Evolutionary conservation across 2,888 invertebrate genomes (phyloP).

Genomic region (Volucella zonaria): DNA sequence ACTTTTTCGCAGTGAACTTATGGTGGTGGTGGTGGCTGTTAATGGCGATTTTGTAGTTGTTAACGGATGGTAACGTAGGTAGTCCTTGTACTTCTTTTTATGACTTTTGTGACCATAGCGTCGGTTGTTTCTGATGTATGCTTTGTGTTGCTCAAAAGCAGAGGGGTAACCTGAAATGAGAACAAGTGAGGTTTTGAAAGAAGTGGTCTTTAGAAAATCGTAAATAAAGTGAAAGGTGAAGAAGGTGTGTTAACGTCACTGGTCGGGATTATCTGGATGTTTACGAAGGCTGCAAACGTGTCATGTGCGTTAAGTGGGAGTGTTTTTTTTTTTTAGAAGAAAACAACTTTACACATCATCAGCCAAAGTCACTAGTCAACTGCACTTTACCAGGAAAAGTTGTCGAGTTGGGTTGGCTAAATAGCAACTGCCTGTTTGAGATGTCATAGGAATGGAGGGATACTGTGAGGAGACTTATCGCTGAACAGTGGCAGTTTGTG

Average conservation of each 20-base stretch:
- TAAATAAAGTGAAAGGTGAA: constrained; percentile 25
- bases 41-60: constrained; percentile 63
- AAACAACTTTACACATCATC: no score
- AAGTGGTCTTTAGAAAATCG: constrained; percentile 10
- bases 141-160: constrained; percentile 80
- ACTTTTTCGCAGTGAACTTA: constrained; percentile 36
- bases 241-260: constrained; percentile 8
- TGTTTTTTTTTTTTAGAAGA: neutral
- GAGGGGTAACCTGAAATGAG: constrained; percentile 71
- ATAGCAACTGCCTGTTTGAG: no score
- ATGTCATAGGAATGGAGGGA: no score
- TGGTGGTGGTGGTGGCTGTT: constrained; percentile 36
- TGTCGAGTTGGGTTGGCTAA: no score
- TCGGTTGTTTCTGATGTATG: constrained; percentile 78
- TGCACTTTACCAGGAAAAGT: no score
- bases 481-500: no score
- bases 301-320: neutral
- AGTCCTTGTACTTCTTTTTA: constrained; percentile 81
- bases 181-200: neutral
- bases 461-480: no score
- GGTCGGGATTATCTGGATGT: constrained; percentile 10
- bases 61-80: constrained; percentile 75
- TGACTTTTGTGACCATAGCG: constrained; percentile 80
- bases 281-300: constrained; percentile 5
- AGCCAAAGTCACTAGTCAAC: no score